Percentiles rank a stretch among this genome's conserved stretches.
Evolutionary conservation across 2,113 vertebrate species (phyloP).

Genomic region (Philantomba maxwellii): DNA sequence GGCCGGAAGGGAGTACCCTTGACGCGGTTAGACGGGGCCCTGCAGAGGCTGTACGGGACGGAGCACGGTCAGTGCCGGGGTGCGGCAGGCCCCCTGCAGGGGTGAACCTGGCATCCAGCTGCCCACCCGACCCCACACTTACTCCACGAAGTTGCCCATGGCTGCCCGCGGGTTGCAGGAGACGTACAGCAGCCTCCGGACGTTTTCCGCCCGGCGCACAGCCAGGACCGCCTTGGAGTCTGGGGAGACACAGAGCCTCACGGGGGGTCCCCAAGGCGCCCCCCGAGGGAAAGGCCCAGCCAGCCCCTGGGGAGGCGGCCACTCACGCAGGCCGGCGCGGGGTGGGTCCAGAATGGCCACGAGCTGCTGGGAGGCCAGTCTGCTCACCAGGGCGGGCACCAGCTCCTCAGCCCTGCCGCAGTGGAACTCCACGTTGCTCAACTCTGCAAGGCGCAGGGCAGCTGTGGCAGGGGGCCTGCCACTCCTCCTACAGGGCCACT

Average conservation of each 20-base stretch:
- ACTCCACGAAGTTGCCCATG: constrained; percentile 97
- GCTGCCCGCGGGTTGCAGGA: constrained; percentile 96
- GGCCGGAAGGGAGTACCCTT: constrained; percentile 90
- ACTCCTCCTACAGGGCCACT: too few species aligned
- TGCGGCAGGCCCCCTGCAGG: not conserved
- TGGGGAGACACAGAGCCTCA: constrained; percentile 52
- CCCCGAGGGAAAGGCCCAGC: not conserved
- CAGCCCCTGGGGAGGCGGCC: not conserved
- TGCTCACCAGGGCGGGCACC: constrained; percentile 87
- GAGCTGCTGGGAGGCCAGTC: constrained; percentile 80
- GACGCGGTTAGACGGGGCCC: constrained; percentile 94
- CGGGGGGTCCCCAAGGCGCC: rapidly evolving
- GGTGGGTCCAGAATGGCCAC: constrained; percentile 93
- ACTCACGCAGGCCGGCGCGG: constrained; percentile 95
- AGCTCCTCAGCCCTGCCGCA: constrained; percentile 95
- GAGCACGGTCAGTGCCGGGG: not conserved
- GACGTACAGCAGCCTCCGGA: constrained; percentile 93
- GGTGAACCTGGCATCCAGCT: not conserved
- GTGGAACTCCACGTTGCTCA: constrained; percentile 91
- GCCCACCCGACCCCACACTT: constrained; percentile 72
- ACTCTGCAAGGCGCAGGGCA: constrained; percentile 71
- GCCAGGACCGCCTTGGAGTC: constrained; percentile 96
- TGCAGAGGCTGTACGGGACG: constrained; percentile 81
- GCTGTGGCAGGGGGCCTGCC: not conserved
- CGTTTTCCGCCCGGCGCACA: constrained; percentile 89